Percentiles rank a stretch among this genome's conserved stretches.
Evolutionary conservation across 2,113 vertebrate genomes (phyloP).

Genomic region (Cariama cristata): DNA sequence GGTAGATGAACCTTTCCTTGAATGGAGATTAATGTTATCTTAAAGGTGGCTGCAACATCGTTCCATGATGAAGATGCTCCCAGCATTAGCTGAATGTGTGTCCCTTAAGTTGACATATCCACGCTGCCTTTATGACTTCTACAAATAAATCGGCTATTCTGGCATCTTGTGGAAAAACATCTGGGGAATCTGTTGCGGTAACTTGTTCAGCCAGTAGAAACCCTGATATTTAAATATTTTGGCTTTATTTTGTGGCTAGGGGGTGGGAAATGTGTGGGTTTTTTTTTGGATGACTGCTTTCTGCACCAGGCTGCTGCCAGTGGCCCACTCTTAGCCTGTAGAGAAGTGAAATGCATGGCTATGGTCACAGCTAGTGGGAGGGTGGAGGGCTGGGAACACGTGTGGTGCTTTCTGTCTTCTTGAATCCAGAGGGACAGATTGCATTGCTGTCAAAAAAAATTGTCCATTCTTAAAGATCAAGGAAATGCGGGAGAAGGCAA

Average conservation of each 20-base stretch:
- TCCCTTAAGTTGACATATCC: neutral
- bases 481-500: neutral
- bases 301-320: neutral
- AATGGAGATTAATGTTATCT: neutral
- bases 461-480: neutral
- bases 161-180: neutral
- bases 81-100: neutral
- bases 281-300: neutral
- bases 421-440: neutral
- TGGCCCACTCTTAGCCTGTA: neutral
- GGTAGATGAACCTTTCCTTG: neutral
- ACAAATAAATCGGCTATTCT: neutral
- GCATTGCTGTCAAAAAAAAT: neutral
- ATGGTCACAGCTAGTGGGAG: neutral
- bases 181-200: neutral
- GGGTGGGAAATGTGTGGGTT: too few relatives aligned
- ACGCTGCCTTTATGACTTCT: neutral
- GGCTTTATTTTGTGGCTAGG: neutral
- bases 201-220: neutral
- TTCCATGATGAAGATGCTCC: neutral
- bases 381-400: neutral
- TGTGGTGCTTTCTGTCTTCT: neutral
- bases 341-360: neutral
- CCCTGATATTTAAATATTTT: neutral
- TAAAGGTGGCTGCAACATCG: neutral